Evolutionary conservation across 2,888 invertebrate genomes (phyloP).

Genomic region (Agrilus mali): DNA sequence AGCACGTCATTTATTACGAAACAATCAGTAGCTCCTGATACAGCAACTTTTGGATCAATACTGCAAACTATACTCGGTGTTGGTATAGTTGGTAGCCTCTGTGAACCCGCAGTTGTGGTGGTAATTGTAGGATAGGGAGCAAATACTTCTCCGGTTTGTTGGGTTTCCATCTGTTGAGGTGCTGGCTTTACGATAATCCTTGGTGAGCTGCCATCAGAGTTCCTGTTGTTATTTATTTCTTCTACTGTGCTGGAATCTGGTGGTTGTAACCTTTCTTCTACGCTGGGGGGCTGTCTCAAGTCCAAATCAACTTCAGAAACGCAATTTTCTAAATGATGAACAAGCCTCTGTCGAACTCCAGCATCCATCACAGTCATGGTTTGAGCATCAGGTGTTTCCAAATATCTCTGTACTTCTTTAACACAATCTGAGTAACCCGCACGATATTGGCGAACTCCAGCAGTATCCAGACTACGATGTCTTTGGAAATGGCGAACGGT

Average conservation of each 20-base stretch:
- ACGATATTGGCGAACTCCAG: conserved; percentile 45
- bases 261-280: conserved; percentile 25
- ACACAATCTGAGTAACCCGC: conserved; percentile 56
- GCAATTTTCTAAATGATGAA: conserved; percentile 47
- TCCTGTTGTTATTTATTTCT: conserved; percentile 26
- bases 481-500: conserved; percentile 71
- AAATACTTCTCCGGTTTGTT: no score
- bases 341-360: conserved; percentile 43
- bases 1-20: conserved; percentile 5
- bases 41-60: conserved; percentile 18
- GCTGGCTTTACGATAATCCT: no score
- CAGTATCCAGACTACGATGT: conserved; percentile 53
- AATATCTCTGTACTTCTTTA: conserved; percentile 45
- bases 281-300: conserved; percentile 16
- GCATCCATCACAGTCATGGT: conserved; percentile 43
- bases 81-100: conserved; percentile 2
- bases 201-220: not conserved
- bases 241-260: conserved; percentile 32
- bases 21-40: conserved; percentile 13
- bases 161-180: no score
- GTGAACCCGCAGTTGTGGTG: conserved; percentile 5
- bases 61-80: conserved; percentile 19
- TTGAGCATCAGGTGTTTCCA: conserved; percentile 48
- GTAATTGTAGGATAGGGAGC: not conserved
- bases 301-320: conserved; percentile 48